Percentiles rank a stretch among this genome's conserved stretches.
These are phyloP conservation scores for Coregonus ussuriensis DNA, from an alignment of 2,797 vertebrate genomes.

Conservation along the genomic window DNA sequence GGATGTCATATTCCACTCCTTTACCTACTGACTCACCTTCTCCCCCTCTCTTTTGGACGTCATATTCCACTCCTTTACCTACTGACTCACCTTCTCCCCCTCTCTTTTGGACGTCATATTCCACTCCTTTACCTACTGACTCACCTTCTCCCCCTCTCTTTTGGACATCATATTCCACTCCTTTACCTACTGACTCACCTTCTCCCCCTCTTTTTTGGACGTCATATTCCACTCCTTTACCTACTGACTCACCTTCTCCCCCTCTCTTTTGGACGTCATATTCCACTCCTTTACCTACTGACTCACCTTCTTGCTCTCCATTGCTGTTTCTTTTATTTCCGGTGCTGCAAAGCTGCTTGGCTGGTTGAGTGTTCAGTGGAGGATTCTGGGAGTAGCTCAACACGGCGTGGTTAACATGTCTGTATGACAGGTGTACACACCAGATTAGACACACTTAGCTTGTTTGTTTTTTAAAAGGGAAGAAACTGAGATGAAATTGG, in stretches of 20 bases:
- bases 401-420: neutral
- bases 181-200: neutral
- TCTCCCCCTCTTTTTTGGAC: neutral
- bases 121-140: too few species aligned
- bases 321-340: conserved; percentile 25
- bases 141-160: conserved; percentile 1
- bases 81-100: too few species aligned
- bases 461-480: conserved; percentile 19
- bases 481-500: neutral
- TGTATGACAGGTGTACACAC: neutral
- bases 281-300: neutral
- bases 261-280: neutral
- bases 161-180: neutral
- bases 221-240: neutral
- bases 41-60: too few species aligned
- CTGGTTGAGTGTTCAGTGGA: conserved; percentile 45
- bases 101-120: neutral
- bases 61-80: too few species aligned
- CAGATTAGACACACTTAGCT: conserved; percentile 64
- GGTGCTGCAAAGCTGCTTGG: conserved; percentile 30
- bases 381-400: conserved; percentile 49
- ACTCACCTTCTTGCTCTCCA: conserved; percentile 18
- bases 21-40: too few species aligned
- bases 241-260: conserved; percentile 3
- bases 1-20: too few species aligned